These are phyloP conservation scores for Podotricha telesiphe DNA, from an alignment of 2,888 invertebrate genomes.

Conservation along the genomic window DNA sequence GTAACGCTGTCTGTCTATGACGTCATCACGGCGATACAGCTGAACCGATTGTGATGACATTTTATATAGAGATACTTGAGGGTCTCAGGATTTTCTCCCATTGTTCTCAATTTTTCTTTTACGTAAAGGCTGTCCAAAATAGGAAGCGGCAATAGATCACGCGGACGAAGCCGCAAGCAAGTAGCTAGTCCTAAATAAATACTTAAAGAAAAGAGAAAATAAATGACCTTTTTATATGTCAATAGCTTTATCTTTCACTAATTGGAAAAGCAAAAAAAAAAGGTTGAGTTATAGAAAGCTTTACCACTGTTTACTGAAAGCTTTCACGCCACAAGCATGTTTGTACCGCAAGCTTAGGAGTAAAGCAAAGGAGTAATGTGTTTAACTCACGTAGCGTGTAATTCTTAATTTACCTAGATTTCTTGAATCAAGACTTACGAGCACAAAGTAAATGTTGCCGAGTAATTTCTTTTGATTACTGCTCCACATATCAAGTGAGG, in stretches of 20 bases:
- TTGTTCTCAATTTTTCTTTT: too few relatives aligned
- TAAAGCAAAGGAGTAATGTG: constrained; percentile 5
- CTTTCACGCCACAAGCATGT: neutral
- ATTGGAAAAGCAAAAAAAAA: neutral
- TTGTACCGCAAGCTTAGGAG: neutral
- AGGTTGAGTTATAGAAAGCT: neutral
- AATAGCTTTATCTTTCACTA: neutral
- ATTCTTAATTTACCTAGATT: constrained; percentile 19
- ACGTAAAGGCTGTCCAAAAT: too few relatives aligned
- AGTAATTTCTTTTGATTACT: neutral
- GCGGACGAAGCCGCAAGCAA: too few relatives aligned
- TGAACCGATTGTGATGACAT: too few relatives aligned
- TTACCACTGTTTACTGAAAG: neutral
- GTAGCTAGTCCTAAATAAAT: too few relatives aligned
- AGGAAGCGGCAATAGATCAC: too few relatives aligned
- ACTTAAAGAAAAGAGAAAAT: too few relatives aligned
- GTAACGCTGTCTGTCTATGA: too few relatives aligned
- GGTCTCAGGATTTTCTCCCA: too few relatives aligned
- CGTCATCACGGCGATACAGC: too few relatives aligned
- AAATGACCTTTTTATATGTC: too few relatives aligned
- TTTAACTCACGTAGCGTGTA: constrained; percentile 10
- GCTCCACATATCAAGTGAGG: neutral
- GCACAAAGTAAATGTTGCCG: neutral
- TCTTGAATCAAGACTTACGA: neutral
- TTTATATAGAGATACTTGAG: too few relatives aligned